Base-by-base conservation (phyloP, 2,113 vertebrate species). In the Forbesichthys papilliferus region DNA sequence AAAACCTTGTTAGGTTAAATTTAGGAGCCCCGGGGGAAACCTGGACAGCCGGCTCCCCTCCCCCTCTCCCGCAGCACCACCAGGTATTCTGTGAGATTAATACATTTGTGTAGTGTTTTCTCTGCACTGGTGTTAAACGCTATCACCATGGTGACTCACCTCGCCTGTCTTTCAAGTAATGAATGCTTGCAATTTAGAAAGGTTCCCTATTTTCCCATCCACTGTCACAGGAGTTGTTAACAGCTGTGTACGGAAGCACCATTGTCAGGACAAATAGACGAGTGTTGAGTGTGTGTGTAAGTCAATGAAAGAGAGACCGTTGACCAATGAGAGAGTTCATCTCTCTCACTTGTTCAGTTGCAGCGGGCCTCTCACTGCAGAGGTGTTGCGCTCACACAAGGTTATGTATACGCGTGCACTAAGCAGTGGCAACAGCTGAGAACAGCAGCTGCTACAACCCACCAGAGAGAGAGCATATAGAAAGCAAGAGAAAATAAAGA, bases 381-480 rank as follows among this genome's bases (percentile, higher is more conserved):
- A 85, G 93, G 94, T 92, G 89, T 94, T 94, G 95, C 91, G 92
- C 86, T 90, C 91, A 91, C 88, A 12, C 58, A 6, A 85, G 90
- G 91, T 90, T 88, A 36, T 20, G 34, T 33, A 60, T 11, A 60
- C 34, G 34, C 58, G 11, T n/a, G n/a, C 11, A 53, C 11, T 14
- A 42, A 42, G 36, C 4, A 42, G 36, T 42, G 36, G 36, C 36
- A 5, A 8, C 36, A 42, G 7, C 36, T 42, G 7, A 42, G 7
- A 42, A 42, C 36, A 42, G 7, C 36, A 42, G 7, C 36, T 42
- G 36, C 36, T 7, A 42, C 55, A 67, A 52, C 49, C 13, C 49
- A 52, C 10, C 36, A 68, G 82, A 84, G 74, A 77, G 79, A 82
- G 62, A 77, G 81, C 58, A 67, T 18, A 13, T 54, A 58, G 76